Percentiles rank a stretch among this genome's conserved stretches.
Evolutionary conservation across 2,888 invertebrate species (phyloP).

Genomic region (Eurytoma californica): DNA sequence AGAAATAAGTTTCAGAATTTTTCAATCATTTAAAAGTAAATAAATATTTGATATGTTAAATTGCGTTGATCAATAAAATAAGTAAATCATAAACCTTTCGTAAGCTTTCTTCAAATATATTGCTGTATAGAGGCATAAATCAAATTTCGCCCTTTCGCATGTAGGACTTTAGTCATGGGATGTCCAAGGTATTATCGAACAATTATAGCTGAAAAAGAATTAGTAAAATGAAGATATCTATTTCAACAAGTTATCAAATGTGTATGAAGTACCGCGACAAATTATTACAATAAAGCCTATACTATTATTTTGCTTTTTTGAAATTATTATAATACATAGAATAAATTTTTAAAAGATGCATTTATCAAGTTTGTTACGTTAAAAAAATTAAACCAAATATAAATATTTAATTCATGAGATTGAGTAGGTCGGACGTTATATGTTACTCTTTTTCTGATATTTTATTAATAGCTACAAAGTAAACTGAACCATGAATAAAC

Average conservation of each 20-base stretch:
- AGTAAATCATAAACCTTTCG: constrained; percentile 45
- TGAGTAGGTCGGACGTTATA: too few species aligned
- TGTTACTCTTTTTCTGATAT: too few species aligned
- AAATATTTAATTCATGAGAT: too few species aligned
- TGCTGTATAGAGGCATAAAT: constrained; percentile 44
- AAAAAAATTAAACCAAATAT: too few species aligned
- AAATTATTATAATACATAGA: background rate
- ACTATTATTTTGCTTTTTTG: background rate
- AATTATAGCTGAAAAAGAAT: constrained; percentile 41
- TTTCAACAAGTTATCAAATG: constrained; percentile 22
- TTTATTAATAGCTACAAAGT: too few species aligned
- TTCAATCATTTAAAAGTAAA: background rate
- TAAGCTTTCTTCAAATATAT: constrained; percentile 51
- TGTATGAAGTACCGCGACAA: background rate
- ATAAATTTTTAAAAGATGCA: background rate
- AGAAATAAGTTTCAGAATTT: too few species aligned
- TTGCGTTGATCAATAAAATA: constrained; percentile 49
- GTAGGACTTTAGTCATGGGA: constrained; percentile 48
- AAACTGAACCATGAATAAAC: too few species aligned
- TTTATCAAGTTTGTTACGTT: too few species aligned
- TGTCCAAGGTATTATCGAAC: constrained; percentile 37
- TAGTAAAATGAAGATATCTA: constrained; percentile 7
- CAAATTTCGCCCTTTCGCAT: constrained; percentile 46
- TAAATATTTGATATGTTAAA: constrained; percentile 10
- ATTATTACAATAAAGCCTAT: constrained; percentile 3